Conservation (phyloP, 64 coral and sea anemone genomes). For the Porites lutea region DNA sequence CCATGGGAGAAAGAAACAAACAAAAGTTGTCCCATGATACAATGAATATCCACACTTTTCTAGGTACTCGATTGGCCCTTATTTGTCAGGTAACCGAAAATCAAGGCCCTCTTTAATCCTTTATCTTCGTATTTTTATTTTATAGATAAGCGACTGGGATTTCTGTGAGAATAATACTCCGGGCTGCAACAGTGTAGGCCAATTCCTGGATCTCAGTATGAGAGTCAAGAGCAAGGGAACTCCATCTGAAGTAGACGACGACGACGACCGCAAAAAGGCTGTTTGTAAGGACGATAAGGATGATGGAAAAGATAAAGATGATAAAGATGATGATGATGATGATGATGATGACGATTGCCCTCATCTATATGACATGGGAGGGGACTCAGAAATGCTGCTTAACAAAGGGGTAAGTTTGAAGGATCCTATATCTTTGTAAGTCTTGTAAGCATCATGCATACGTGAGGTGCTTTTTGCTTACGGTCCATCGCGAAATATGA, state of each 20-base stretch:
- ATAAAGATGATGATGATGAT: constrained; percentile 13
- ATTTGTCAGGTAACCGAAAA: not conserved
- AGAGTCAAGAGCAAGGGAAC: constrained; percentile 35
- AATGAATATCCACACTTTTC: not conserved
- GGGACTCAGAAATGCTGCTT: constrained; percentile 31
- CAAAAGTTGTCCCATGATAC: not conserved
- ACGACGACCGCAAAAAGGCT: constrained; percentile 7
- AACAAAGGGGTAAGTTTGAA: constrained; percentile 32
- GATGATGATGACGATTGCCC: constrained; percentile 41
- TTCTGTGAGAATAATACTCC: not conserved
- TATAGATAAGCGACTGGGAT: constrained; percentile 24
- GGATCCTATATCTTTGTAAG: too few species aligned
- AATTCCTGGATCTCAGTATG: constrained; percentile 23
- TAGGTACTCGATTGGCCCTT: not conserved
- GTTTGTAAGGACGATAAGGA: constrained; percentile 11
- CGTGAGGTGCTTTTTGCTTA: too few species aligned
- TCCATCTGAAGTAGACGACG: constrained; percentile 11
- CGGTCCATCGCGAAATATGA: too few species aligned
- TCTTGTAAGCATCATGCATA: not conserved
- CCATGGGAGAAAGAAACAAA: too few species aligned
- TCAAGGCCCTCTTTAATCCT: too few species aligned
- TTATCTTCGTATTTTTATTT: too few species aligned
- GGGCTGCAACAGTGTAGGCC: not conserved
- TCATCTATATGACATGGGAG: constrained; percentile 10
- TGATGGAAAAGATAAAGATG: not conserved